Conservation (phyloP, 1,140 invertebrate genomes). For the Euura saliciscinereae region DNA sequence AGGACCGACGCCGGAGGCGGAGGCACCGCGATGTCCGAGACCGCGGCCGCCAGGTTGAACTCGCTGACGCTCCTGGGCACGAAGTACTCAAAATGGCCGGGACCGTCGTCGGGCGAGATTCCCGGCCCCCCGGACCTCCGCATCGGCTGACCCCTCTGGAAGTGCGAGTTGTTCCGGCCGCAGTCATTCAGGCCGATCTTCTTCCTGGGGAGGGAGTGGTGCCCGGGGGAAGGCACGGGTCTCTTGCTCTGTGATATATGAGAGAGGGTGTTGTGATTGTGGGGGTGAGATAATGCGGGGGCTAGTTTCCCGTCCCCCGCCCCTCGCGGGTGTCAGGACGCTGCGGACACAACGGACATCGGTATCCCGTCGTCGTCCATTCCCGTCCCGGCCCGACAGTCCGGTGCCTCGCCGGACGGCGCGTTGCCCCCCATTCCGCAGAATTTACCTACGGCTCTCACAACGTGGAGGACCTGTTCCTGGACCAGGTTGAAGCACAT, state of each 20-base stretch:
- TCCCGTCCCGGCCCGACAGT: conserved; percentile 50
- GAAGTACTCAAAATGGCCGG: conserved; percentile 78
- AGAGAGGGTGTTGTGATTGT: conserved; percentile 30
- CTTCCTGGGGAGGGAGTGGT: conserved; percentile 68
- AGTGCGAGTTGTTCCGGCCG: conserved; percentile 53
- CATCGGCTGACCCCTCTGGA: conserved; percentile 69
- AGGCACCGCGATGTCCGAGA: conserved; percentile 58
- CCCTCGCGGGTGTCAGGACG: conserved; percentile 69
- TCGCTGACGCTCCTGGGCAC: conserved; percentile 82
- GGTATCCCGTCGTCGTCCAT: conserved; percentile 64
- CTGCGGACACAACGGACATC: conserved; percentile 61
- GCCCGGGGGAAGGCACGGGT: conserved; percentile 59
- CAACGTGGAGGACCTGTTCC: conserved; percentile 81
- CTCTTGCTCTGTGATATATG: conserved; percentile 38
- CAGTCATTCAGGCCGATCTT: conserved; percentile 49
- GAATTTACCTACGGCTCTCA: conserved; percentile 64
- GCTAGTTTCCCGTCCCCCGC: conserved; percentile 51
- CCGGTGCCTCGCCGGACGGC: conserved; percentile 40
- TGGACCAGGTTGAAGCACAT: conserved; percentile 97
- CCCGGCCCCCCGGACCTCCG: conserved; percentile 66
- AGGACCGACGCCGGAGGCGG: conserved; percentile 54
- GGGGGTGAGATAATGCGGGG: conserved; percentile 22
- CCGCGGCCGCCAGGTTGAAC: conserved; percentile 72
- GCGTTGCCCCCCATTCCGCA: conserved; percentile 49
- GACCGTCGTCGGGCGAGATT: conserved; percentile 48